Evolutionary conservation across 2,113 vertebrate genomes (phyloP), one percentile per base, ranked within the genome.

Genomic region (Chelonoidis abingdonii): DNA sequence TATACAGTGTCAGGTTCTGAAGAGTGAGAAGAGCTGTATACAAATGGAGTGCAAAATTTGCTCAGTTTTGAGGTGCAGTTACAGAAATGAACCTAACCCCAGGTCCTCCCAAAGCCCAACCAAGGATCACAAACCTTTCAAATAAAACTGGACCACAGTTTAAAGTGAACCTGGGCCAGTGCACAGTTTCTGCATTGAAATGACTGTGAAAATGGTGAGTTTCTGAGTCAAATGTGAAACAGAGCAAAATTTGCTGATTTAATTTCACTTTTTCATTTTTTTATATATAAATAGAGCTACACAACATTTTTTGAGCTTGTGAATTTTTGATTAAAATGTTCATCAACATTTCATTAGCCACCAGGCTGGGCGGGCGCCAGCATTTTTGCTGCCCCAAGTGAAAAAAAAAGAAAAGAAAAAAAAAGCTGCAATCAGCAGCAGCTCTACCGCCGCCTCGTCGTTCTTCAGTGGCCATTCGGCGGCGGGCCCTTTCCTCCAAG

Each of bases 11-110:
- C 57, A 35, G 86, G 57, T 91, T 91, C 89, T 0, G 1, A 91
- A 62, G 0, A 80, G 80, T 0, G 41, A 35, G 89, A 91, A 82
- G 81, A 93, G 47, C 83, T 41, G 19, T 35, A 72, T 91, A 93
- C 83, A 85, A 41, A 0, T 31, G 57, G 94, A 95, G 95, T 95
- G 69, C 19, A 1, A 27, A 93, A 97, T 93, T 16, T 59, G 47
- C 50, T 41, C 2, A 6, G 31, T 75, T 88, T 24, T 87, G 14
- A 0, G 92, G 14, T 3, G 16, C 53, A 65, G 56, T 76, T 79
- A 76, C 11, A 86, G 92, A 91, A 79, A 59, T 84, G 85, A 88
- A 97, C 81, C 1, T 0, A 3, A 35, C 81, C 65, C 81, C 12
- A 6, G 9, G 79, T 69, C 92, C 22, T 0, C 76, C 83, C 86